Percentiles rank a stretch among this genome's conserved stretches.
Evolutionary conservation across 2,797 vertebrate species (phyloP).

Genomic region (Danionella dracula): DNA sequence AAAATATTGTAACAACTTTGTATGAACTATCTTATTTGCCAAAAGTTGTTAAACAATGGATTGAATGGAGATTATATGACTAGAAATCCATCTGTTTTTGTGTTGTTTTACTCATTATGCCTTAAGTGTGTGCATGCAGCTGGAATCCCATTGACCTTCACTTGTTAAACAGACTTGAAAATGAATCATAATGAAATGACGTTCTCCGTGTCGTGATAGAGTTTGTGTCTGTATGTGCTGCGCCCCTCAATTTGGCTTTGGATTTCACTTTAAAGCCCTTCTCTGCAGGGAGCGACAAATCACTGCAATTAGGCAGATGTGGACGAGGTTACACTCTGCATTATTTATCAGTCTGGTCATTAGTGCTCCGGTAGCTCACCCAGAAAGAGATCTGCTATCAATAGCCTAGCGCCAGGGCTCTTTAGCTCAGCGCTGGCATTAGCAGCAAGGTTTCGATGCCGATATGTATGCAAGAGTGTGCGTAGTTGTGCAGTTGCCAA

Average conservation of each 20-base stretch:
- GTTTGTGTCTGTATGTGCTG: constrained; percentile 21
- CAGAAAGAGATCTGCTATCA: constrained; percentile 61
- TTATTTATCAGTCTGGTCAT: constrained; percentile 68
- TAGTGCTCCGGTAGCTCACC: constrained; percentile 58
- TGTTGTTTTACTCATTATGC: too few relatives aligned
- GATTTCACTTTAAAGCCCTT: constrained; percentile 55
- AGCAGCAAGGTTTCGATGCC: constrained; percentile 20
- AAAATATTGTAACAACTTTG: too few relatives aligned
- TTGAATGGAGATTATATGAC: too few relatives aligned
- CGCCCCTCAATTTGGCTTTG: constrained; percentile 41
- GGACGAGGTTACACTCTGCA: constrained; percentile 56
- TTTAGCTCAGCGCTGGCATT: constrained; percentile 36
- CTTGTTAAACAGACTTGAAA: background rate
- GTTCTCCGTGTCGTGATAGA: constrained; percentile 4
- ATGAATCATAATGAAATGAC: background rate
- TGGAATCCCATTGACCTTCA: background rate
- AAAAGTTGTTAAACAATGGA: too few relatives aligned
- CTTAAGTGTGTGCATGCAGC: background rate
- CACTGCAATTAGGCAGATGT: constrained; percentile 64
- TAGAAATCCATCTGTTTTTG: too few relatives aligned
- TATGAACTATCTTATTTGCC: too few relatives aligned
- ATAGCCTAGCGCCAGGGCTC: constrained; percentile 36
- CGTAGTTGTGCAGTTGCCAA: background rate
- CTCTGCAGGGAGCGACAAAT: constrained; percentile 60
- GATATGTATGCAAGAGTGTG: constrained; percentile 5